These are phyloP conservation scores for Callosobruchus maculatus DNA, from an alignment of 2,888 invertebrate genomes.

Conservation along the genomic window DNA sequence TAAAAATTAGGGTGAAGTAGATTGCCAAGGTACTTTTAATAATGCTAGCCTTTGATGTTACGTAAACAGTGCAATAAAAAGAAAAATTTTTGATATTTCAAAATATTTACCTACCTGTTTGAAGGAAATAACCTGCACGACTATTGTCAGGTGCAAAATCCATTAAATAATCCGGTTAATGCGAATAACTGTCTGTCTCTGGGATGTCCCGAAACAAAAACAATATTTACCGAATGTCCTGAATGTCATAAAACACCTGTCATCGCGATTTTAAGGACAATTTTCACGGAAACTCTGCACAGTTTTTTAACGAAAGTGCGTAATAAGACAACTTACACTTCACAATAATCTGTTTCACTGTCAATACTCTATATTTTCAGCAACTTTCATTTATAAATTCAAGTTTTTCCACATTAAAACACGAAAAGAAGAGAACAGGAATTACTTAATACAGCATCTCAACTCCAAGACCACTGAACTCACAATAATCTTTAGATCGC, in stretches of 20 bases:
- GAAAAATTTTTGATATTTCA: background rate
- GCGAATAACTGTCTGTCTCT: background rate
- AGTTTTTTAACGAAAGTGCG: background rate
- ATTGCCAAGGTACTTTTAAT: too few relatives aligned
- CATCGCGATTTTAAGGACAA: background rate
- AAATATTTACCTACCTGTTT: background rate
- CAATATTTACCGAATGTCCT: background rate
- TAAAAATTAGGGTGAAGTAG: too few relatives aligned
- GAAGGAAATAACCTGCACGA: background rate
- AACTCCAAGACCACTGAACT: conserved; percentile 26
- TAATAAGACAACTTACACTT: background rate
- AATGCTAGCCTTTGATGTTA: too few relatives aligned
- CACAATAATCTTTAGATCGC: conserved; percentile 28
- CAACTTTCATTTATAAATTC: conserved; percentile 15
- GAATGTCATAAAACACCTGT: background rate
- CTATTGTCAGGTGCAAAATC: background rate
- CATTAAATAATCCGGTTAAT: background rate
- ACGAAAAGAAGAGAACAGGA: conserved; percentile 17
- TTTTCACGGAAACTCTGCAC: background rate
- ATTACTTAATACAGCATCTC: conserved; percentile 29
- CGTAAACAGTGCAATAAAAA: too few relatives aligned
- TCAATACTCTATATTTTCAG: conserved; percentile 3
- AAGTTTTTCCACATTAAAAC: conserved; percentile 17
- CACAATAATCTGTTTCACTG: background rate
- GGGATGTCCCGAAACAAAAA: background rate